Evolutionary conservation across 2,113 vertebrate genomes (phyloP).

Genomic region (Madoqua kirkii): DNA sequence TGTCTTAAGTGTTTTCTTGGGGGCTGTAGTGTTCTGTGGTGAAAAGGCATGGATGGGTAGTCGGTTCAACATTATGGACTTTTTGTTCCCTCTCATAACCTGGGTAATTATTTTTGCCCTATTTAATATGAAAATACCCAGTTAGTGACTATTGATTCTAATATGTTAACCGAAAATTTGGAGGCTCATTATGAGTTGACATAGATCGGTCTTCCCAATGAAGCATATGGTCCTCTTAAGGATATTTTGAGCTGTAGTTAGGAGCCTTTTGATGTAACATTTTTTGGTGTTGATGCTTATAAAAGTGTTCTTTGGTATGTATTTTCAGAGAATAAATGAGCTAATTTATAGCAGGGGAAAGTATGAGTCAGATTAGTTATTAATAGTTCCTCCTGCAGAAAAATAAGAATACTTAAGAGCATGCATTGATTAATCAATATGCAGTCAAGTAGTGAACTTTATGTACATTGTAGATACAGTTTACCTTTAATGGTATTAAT

Average conservation of each 20-base stretch:
- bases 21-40: not conserved
- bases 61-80: not conserved
- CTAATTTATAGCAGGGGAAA: not conserved
- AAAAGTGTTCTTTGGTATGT: conserved; percentile 31
- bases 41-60: not conserved
- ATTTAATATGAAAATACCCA: conserved; percentile 27
- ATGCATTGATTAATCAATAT: conserved; percentile 1
- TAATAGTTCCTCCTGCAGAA: not conserved
- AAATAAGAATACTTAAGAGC: not conserved
- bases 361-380: not conserved
- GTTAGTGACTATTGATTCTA: not conserved
- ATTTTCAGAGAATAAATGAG: conserved; percentile 11
- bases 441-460: not conserved
- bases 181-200: not conserved
- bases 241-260: not conserved
- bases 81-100: not conserved
- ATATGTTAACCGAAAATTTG: not conserved
- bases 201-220: not conserved
- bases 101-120: not conserved
- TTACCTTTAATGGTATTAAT: conserved; percentile 23
- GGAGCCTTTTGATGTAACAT: not conserved
- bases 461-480: not conserved
- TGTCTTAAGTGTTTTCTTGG: conserved; percentile 22
- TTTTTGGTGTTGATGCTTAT: conserved; percentile 17
- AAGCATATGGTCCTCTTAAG: not conserved